A percentile compares a stretch with the other conserved stretches of the same genome.
phyloP scores from a whole-genome alignment of 2,113 vertebrate genomes.

The Pogona vitticeps region DNA sequence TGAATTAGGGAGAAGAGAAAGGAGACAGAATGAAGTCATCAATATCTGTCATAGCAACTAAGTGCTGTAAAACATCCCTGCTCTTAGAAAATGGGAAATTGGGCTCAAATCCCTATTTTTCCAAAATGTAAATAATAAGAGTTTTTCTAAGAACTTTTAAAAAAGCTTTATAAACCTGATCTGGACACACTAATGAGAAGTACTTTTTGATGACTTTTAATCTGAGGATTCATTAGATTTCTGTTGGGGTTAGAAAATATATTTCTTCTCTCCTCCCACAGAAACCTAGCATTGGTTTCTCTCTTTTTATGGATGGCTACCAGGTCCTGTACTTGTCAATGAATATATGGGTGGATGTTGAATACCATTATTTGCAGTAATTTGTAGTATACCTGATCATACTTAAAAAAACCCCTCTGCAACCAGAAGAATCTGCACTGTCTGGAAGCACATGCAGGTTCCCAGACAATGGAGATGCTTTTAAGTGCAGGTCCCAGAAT shows the following conservation, averaged over 20 bases:
- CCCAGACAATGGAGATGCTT: no score
- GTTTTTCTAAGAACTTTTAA: not conserved
- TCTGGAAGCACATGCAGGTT: no score
- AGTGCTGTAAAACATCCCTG: conserved; percentile 57
- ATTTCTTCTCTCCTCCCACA: not conserved
- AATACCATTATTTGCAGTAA: no score
- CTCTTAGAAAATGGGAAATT: conserved; percentile 3
- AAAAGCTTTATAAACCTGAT: not conserved
- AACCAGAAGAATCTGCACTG: no score
- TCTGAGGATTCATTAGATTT: not conserved
- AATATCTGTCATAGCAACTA: conserved; percentile 62
- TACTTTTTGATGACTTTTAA: not conserved
- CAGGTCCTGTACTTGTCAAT: not conserved
- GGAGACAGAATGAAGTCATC: conserved; percentile 68
- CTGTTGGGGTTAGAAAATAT: not conserved
- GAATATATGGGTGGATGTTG: no score
- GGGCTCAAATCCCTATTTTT: not conserved
- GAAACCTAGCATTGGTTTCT: not conserved
- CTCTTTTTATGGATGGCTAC: not conserved
- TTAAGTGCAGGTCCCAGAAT: no score
- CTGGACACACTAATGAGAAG: not conserved
- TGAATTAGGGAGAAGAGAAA: conserved; percentile 46
- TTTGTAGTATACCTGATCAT: no score
- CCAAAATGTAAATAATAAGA: not conserved
- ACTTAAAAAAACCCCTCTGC: no score